phyloP scores from a whole-genome alignment of 2,113 vertebrate genomes.

The Cavia porcellus region DNA sequence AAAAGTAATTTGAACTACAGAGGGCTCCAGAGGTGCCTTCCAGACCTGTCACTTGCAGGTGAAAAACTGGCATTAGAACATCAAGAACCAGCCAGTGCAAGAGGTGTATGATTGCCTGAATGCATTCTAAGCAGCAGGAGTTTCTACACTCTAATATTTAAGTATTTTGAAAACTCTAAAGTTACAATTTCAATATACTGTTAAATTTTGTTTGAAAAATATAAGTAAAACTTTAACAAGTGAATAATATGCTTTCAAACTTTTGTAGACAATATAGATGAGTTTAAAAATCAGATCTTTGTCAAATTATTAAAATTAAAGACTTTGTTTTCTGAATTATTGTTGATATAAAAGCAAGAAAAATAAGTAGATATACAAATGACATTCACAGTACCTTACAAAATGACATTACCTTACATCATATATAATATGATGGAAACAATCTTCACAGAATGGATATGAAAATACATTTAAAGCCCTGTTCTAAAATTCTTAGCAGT shows the following conservation, averaged over 20 bases:
- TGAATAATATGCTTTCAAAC: not conserved
- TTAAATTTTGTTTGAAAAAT: conserved; percentile 43
- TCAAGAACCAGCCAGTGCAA: not conserved
- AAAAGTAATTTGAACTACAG: conserved; percentile 10
- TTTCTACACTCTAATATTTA: not conserved
- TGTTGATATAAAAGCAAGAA: conserved; percentile 45
- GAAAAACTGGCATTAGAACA: not conserved
- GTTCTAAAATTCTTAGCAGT: conserved; percentile 43
- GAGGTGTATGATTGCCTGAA: not conserved
- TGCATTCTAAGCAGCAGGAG: not conserved
- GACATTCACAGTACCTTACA: not conserved
- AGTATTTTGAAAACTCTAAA: conserved; percentile 22
- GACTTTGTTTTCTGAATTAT: conserved; percentile 28
- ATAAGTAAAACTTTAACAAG: conserved; percentile 25
- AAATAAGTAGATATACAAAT: conserved; percentile 48
- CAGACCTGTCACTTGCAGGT: not conserved
- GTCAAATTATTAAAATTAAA: conserved; percentile 37
- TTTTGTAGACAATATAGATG: not conserved
- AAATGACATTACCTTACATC: not conserved
- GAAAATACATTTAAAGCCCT: conserved; percentile 1
- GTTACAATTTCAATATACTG: conserved; percentile 33
- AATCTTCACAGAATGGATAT: conserved; percentile 32
- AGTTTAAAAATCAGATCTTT: conserved; percentile 19
- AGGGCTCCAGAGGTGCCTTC: not conserved
- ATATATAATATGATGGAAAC: conserved; percentile 38